Evolutionary conservation across 2,113 vertebrate species (phyloP).

Genomic region (Scomber japonicus): DNA sequence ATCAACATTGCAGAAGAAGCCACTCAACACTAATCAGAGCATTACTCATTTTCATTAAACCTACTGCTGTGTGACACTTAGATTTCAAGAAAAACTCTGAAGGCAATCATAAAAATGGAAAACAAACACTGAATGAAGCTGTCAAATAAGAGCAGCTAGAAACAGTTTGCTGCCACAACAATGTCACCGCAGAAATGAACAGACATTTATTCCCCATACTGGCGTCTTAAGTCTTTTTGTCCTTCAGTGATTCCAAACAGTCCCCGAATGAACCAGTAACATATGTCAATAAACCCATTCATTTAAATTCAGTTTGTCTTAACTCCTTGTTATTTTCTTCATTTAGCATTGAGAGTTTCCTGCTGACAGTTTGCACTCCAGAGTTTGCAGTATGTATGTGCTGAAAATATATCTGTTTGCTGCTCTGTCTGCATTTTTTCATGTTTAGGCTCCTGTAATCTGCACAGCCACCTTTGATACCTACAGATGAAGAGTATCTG

Average conservation of each 20-base stretch:
- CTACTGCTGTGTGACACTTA: too few species aligned
- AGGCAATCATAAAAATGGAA: not conserved
- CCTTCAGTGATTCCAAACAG: slow-evolving; percentile 18
- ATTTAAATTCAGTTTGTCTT: not conserved
- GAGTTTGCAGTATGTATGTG: too few species aligned
- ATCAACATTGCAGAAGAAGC: too few species aligned
- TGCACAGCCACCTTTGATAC: not conserved
- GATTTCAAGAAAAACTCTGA: too few species aligned
- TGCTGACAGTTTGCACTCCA: not conserved
- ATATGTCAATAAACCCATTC: slow-evolving; percentile 13
- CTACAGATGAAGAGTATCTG: not conserved
- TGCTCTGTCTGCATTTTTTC: not conserved
- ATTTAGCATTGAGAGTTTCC: not conserved
- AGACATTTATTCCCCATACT: not conserved
- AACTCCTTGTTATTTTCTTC: not conserved
- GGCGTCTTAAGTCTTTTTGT: not conserved
- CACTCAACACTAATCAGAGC: too few species aligned
- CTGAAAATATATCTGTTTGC: not conserved
- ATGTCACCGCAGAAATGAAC: not conserved
- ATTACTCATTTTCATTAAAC: too few species aligned
- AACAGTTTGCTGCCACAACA: slow-evolving; percentile 9
- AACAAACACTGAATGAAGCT: not conserved
- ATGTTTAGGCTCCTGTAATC: not conserved
- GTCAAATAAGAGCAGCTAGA: not conserved
- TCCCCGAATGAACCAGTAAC: slow-evolving; percentile 10